Percentiles rank a stretch among this genome's conserved stretches.
These are phyloP conservation scores for Paracyclopina nana DNA, from an alignment of 1,140 invertebrate genomes.

Conservation along the genomic window DNA sequence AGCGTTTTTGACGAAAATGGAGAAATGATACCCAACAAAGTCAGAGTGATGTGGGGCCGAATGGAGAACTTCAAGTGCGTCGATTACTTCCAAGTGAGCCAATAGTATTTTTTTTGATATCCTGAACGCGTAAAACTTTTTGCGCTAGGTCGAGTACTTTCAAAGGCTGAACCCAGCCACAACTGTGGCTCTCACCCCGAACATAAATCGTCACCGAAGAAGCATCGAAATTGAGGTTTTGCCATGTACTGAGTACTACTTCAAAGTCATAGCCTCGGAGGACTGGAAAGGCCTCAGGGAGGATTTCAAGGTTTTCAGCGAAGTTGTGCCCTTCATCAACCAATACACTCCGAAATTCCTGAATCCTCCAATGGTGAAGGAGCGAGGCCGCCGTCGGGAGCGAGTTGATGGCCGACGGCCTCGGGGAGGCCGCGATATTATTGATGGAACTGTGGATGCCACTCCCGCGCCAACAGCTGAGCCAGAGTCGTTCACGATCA, in stretches of 20 bases:
- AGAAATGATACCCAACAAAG: slow-evolving; percentile 14
- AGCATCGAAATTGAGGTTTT: slow-evolving; percentile 15
- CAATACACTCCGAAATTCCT: slow-evolving; percentile 13
- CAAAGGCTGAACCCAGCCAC: slow-evolving; percentile 9
- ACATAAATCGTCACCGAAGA: slow-evolving; percentile 12
- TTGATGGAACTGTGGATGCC: neutral
- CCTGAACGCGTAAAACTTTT: no score
- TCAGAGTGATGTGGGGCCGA: slow-evolving; percentile 14
- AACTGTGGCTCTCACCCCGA: slow-evolving; percentile 9
- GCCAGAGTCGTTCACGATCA: slow-evolving; percentile 10
- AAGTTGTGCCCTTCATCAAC: slow-evolving; percentile 9
- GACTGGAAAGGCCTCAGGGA: slow-evolving; percentile 15
- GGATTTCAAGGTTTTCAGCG: slow-evolving; percentile 11
- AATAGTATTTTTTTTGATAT: no score
- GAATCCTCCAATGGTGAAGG: slow-evolving; percentile 2
- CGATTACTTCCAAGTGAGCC: slow-evolving; percentile 17
- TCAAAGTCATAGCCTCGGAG: slow-evolving; percentile 15
- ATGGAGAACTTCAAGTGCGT: slow-evolving; percentile 17
- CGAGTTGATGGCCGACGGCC: neutral
- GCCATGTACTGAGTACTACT: slow-evolving; percentile 16
- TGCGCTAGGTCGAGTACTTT: no score
- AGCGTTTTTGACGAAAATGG: slow-evolving; percentile 8
- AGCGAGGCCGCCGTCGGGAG: neutral
- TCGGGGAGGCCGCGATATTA: neutral
- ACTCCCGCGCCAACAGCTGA: neutral